phyloP scores from a whole-genome alignment of 2,113 vertebrate species.

The Camarhynchus parvulus region DNA sequence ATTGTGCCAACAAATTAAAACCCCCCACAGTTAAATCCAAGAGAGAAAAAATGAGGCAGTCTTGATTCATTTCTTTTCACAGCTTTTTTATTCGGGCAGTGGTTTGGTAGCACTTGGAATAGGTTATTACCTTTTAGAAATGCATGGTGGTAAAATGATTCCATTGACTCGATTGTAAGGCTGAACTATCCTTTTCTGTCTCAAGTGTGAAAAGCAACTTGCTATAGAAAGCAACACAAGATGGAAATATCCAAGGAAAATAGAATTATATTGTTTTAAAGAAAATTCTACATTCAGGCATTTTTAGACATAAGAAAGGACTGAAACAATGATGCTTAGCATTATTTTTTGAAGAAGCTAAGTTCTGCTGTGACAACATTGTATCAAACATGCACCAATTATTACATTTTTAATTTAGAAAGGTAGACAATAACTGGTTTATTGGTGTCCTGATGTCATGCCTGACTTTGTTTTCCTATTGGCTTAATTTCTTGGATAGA shows the following conservation, averaged over 20 bases:
- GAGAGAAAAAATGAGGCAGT: not conserved
- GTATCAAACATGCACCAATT: not conserved
- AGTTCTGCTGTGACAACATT: not conserved
- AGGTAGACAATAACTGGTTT: not conserved
- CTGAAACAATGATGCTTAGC: not conserved
- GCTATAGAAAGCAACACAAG: not conserved
- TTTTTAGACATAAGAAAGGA: not conserved
- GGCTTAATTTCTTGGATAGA: not conserved
- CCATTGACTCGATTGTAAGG: not conserved
- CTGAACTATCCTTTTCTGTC: not conserved
- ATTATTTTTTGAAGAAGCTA: not conserved
- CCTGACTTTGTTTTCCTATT: not conserved
- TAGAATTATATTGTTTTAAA: not conserved
- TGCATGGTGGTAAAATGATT: not conserved
- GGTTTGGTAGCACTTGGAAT: not conserved
- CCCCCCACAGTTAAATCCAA: not conserved
- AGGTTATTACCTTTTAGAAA: not conserved
- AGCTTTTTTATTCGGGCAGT: not conserved
- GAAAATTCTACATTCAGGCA: not conserved
- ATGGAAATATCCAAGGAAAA: not conserved
- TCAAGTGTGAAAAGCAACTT: not conserved
- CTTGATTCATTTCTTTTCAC: not conserved
- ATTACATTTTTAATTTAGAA: not conserved
- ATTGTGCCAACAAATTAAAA: not conserved
- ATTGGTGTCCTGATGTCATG: not conserved